phyloP scores from a whole-genome alignment of 2,888 invertebrate genomes.

The Xestia ashworthii region DNA sequence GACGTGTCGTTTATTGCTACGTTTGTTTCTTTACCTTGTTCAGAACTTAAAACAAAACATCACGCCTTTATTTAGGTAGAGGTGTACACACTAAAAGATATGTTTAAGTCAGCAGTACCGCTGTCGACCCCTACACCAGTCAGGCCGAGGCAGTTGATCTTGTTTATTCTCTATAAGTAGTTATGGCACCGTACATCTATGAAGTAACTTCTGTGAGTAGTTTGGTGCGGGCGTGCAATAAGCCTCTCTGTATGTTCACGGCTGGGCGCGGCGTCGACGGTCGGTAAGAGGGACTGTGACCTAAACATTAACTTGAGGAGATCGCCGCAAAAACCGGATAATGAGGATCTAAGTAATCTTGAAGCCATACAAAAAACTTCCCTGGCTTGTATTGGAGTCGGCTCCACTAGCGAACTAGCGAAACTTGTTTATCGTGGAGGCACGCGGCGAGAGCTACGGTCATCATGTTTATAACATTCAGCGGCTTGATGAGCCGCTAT shows the following conservation, averaged over 20 bases:
- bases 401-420: slow-evolving; percentile 5
- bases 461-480: slow-evolving; percentile 30
- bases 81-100: background rate
- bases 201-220: background rate
- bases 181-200: background rate
- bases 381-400: slow-evolving; percentile 47
- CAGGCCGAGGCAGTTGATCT: background rate
- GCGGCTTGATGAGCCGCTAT: slow-evolving; percentile 16
- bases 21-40: slow-evolving; percentile 9
- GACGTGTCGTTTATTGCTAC: background rate
- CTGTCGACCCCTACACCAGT: background rate
- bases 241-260: slow-evolving; percentile 27
- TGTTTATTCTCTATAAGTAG: background rate
- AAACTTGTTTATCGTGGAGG: slow-evolving; percentile 33
- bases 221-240: slow-evolving; percentile 4
- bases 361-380: slow-evolving; percentile 61
- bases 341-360: slow-evolving; percentile 60
- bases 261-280: background rate
- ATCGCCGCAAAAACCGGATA: slow-evolving; percentile 57
- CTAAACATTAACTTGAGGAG: slow-evolving; percentile 53
- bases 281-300: slow-evolving; percentile 30
- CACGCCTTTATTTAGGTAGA: background rate
- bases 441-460: background rate
- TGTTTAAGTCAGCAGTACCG: background rate
- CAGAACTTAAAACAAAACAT: background rate